phyloP scores from a whole-genome alignment of 2,888 invertebrate genomes.

The Aethes cnicana region DNA sequence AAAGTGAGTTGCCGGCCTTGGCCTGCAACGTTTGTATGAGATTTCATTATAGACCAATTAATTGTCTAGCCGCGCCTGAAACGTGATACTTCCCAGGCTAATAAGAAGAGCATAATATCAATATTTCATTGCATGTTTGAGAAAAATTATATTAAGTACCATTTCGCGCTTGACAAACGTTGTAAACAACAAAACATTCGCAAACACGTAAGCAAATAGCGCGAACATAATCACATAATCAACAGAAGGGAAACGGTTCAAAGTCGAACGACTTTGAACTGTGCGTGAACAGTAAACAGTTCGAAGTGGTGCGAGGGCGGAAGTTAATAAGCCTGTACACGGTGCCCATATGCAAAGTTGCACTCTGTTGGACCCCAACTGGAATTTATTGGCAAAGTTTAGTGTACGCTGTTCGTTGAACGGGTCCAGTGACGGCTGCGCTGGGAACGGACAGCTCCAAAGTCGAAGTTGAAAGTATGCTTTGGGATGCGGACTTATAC shows the following conservation, averaged over 20 bases:
- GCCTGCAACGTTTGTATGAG: no score
- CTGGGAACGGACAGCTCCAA: background rate
- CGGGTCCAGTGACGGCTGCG: slow-evolving; percentile 11
- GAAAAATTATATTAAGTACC: no score
- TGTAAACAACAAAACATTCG: background rate
- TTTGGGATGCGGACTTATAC: no score
- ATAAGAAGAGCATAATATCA: no score
- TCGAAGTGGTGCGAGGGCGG: background rate
- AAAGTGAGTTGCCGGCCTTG: no score
- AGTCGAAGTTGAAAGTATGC: background rate
- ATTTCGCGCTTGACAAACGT: background rate
- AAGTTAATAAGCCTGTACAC: background rate
- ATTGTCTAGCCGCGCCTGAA: no score
- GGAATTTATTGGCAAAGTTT: slow-evolving; percentile 39
- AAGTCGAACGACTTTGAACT: background rate
- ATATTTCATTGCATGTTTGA: no score
- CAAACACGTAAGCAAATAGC: background rate
- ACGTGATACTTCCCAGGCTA: no score
- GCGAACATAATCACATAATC: background rate
- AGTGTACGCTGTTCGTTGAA: slow-evolving; percentile 33
- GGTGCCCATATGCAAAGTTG: background rate
- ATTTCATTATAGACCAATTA: no score
- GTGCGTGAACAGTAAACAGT: background rate
- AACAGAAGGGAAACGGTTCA: background rate
- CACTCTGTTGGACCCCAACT: slow-evolving; percentile 24